Evolutionary conservation across 2,113 vertebrate species (phyloP), one percentile per base, ranked within the genome.

Genomic region (Melanocharis versteri): DNA sequence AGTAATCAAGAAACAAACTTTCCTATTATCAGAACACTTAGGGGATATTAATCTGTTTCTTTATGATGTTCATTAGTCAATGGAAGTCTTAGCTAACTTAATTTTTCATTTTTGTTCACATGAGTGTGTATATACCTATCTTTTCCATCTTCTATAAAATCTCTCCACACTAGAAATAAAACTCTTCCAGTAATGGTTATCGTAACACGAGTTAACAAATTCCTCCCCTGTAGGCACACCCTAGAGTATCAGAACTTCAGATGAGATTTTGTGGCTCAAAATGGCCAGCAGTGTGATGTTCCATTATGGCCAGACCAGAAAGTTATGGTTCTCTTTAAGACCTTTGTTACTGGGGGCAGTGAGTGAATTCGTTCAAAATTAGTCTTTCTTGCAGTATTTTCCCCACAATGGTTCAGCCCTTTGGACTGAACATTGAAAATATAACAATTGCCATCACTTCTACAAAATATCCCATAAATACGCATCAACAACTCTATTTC

Each of bases 201-300:
- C 2, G 4, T 95, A 97, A 96, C 89, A 78, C 26, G 87, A 97
- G 91, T 95, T 97, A 98, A 95, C 85, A 94, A 96, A 96, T 96
- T 85, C 94, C 60, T 96, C 71, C 58, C 93, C 89, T 95, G 60
- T 27, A 78, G 87, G 73, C 70, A 90, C 61, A 93, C 95, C 70
- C 83, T 65, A 23, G 97, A 95, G 97, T 68, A 73, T 89, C 66
- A 94, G 97, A 97, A 94, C 93, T 73, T 92, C 83, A 56, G 71
- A 84, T 95, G 83, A 93, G 89, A 64, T 93, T 97, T 96, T 96
- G 93, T 94, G 82, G 44, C 80, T 96, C 73, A 90, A 13, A 12
- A 69, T 91, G 80, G 72, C 92, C 92, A 76, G 79, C 91, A 87
- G 83, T 22, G 10, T 76, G 73, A 90, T 69, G 17, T 84, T 92